These are phyloP conservation scores for Cardiocondyla obscurior DNA, from an alignment of 1,140 invertebrate species.

Conservation along the genomic window DNA sequence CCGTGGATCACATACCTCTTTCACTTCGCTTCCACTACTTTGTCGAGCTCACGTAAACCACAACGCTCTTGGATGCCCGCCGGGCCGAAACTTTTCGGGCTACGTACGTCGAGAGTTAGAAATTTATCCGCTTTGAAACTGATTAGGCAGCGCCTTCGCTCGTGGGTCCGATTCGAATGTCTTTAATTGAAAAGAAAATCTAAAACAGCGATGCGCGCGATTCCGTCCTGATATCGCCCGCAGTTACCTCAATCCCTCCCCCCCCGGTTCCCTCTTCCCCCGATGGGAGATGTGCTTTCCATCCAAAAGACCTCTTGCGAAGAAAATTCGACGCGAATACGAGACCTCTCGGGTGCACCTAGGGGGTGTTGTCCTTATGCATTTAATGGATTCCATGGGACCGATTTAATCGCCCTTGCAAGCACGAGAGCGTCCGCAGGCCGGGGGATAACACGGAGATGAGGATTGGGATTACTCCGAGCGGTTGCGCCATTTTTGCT, in stretches of 20 bases:
- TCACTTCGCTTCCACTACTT: conserved; percentile 43
- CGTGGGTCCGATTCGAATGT: neutral
- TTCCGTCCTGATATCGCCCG: neutral
- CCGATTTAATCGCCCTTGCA: conserved; percentile 48
- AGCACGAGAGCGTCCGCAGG: conserved; percentile 9
- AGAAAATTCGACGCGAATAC: conserved; percentile 43
- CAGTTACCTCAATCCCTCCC: conserved; percentile 38
- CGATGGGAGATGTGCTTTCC: neutral
- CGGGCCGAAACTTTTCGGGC: conserved; percentile 34
- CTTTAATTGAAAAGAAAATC: conserved; percentile 60
- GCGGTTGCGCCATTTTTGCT: conserved; percentile 51
- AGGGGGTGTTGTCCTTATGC: conserved; percentile 42
- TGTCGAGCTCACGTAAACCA: conserved; percentile 32
- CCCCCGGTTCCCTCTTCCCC: too few relatives aligned
- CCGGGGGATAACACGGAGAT: conserved; percentile 1
- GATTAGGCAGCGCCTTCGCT: conserved; percentile 31
- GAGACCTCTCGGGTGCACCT: neutral
- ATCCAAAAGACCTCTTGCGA: neutral
- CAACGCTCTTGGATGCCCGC: conserved; percentile 3
- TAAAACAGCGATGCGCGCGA: neutral
- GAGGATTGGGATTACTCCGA: conserved; percentile 36
- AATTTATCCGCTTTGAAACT: conserved; percentile 57
- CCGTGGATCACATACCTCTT: conserved; percentile 66
- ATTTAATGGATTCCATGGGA: conserved; percentile 56
- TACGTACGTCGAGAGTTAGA: conserved; percentile 43